These are phyloP conservation scores for Eumerus sabulonum DNA, from an alignment of 2,888 invertebrate genomes.

Conservation along the genomic window DNA sequence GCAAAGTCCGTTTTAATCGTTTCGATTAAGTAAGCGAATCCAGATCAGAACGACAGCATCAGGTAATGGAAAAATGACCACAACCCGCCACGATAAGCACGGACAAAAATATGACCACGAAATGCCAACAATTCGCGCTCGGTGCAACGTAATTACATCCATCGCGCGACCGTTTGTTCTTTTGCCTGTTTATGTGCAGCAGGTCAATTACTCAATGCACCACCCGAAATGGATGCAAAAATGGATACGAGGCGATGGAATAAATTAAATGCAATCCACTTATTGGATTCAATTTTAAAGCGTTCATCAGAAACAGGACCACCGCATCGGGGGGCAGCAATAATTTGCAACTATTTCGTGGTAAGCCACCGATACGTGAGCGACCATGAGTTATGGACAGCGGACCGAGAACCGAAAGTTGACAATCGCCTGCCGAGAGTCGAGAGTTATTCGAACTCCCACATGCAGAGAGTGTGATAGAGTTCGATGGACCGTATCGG, in stretches of 20 bases:
- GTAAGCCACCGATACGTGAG: conserved; percentile 69
- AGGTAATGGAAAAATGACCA: no score
- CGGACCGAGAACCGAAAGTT: conserved; percentile 29
- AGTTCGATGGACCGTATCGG: conserved; percentile 1
- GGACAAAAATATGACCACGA: conserved; percentile 5
- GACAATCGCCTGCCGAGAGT: no score
- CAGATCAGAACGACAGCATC: no score
- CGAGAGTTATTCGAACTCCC: conserved; percentile 36
- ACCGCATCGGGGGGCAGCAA: conserved; percentile 27
- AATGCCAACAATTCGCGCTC: conserved; percentile 16
- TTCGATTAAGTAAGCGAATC: no score
- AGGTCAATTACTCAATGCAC: conserved; percentile 44
- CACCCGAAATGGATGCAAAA: conserved; percentile 11
- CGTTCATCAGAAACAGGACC: conserved; percentile 46
- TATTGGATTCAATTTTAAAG: conserved; percentile 66
- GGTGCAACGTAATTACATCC: conserved; percentile 20
- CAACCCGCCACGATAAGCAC: no score
- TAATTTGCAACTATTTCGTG: conserved; percentile 68
- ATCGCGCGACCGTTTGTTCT: conserved; percentile 38
- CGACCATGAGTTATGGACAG: conserved; percentile 64
- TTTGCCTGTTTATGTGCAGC: conserved; percentile 1
- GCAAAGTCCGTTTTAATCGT: no score
- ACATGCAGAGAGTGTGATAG: conserved; percentile 9
- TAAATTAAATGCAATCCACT: conserved; percentile 42
- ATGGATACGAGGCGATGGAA: neutral